A percentile compares a stretch with the other conserved stretches of the same genome.
Evolutionary conservation across 2,797 vertebrate species (phyloP).

Genomic region (Sebastes nivosus): DNA sequence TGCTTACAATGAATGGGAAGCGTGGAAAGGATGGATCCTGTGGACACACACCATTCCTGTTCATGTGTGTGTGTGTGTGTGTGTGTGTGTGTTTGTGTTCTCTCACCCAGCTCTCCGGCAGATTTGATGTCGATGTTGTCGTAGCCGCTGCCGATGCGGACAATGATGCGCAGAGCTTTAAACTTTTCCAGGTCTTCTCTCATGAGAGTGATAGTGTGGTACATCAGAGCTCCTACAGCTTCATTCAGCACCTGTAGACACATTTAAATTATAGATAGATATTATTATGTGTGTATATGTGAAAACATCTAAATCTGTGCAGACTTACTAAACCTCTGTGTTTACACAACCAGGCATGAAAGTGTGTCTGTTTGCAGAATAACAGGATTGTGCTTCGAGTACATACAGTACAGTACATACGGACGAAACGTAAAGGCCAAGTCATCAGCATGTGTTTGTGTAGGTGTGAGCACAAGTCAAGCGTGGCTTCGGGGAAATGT

Average conservation of each 20-base stretch:
- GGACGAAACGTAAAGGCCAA: background rate
- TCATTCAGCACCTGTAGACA: slow-evolving; percentile 93
- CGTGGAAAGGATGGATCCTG: no score
- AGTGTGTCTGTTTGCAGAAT: background rate
- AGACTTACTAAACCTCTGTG: background rate
- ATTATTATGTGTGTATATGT: background rate
- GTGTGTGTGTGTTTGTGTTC: background rate
- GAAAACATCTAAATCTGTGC: background rate
- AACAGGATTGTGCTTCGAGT: background rate
- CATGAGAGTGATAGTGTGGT: slow-evolving; percentile 98
- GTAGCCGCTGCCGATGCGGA: slow-evolving; percentile 96
- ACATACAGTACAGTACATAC: background rate
- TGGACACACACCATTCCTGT: no score
- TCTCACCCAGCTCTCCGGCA: slow-evolving; percentile 92
- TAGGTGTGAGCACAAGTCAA: slow-evolving; percentile 7
- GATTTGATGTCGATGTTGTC: slow-evolving; percentile 99
- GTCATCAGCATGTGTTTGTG: background rate
- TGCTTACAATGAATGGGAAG: no score
- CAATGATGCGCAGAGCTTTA: slow-evolving; percentile 97
- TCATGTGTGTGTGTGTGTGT: background rate
- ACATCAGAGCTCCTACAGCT: slow-evolving; percentile 97
- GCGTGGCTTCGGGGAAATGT: background rate
- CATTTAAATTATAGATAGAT: background rate
- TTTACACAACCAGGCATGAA: background rate
- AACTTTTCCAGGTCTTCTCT: slow-evolving; percentile 98